These are phyloP conservation scores for Bimastos eiseni DNA, from an alignment of 2,888 invertebrate genomes.

Conservation along the genomic window DNA sequence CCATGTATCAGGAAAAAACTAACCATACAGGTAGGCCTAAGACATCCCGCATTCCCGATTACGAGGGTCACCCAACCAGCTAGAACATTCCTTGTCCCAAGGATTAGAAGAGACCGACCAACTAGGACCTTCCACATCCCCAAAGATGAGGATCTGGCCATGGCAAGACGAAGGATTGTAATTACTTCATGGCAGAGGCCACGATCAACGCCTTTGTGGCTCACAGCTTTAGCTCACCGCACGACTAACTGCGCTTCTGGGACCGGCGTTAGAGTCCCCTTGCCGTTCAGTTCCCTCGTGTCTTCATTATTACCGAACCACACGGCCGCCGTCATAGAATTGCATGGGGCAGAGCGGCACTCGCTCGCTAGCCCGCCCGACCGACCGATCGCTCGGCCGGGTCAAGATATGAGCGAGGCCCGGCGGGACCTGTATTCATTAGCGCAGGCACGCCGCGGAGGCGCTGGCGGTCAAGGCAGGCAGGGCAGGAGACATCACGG, in stretches of 20 bases:
- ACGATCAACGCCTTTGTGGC: no score
- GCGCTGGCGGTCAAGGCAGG: background rate
- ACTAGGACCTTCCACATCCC: no score
- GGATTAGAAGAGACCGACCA: no score
- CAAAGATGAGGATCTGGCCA: no score
- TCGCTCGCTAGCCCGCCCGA: background rate
- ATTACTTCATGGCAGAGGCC: no score
- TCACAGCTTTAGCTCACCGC: no score
- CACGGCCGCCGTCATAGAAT: background rate
- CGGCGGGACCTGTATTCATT: slow-evolving; percentile 14
- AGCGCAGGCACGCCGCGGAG: background rate
- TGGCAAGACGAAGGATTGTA: no score
- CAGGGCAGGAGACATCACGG: background rate
- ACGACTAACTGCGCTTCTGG: background rate
- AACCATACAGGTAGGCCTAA: no score
- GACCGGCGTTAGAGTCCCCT: background rate
- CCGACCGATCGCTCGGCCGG: background rate
- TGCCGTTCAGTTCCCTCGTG: background rate
- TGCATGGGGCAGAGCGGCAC: background rate
- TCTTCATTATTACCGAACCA: background rate
- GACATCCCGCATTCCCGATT: no score
- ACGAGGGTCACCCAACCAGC: no score
- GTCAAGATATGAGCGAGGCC: slow-evolving; percentile 14
- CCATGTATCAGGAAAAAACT: no score
- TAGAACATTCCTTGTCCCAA: no score